These are phyloP conservation scores for Andrena minutula DNA, from an alignment of 2,888 invertebrate genomes.

Conservation along the genomic window DNA sequence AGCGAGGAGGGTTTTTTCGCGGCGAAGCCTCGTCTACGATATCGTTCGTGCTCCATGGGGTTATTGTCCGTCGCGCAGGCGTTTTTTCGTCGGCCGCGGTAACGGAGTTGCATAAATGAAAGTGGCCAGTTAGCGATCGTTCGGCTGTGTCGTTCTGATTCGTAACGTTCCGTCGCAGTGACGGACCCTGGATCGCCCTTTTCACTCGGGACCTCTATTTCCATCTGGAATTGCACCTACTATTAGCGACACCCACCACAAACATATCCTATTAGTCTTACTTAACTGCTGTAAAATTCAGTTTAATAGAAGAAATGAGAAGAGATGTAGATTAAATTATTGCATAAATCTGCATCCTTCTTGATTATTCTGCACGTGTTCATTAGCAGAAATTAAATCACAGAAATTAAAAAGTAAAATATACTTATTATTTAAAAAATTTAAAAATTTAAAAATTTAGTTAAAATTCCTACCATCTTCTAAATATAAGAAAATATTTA, in stretches of 20 bases:
- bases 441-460: no score
- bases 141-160: conserved; percentile 65
- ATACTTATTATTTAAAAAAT: no score
- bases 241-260: not conserved
- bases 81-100: conserved; percentile 44
- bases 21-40: conserved; percentile 5
- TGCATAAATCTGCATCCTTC: no score
- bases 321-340: no score
- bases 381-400: no score
- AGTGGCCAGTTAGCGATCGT: conserved; percentile 66
- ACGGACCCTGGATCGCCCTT: conserved; percentile 20
- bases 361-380: no score
- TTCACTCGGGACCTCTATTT: not conserved
- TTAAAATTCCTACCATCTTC: no score
- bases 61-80: conserved; percentile 27
- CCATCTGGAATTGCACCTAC: not conserved
- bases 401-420: no score
- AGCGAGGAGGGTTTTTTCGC: not conserved
- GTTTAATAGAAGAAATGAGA: no score
- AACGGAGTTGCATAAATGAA: conserved; percentile 69
- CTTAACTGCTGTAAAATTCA: no score
- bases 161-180: conserved; percentile 50
- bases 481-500: no score
- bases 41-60: conserved; percentile 19
- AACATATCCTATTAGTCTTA: not conserved